Evolutionary conservation across 2,113 vertebrate genomes (phyloP), one percentile per base, ranked within the genome.

Genomic region (Nestor notabilis): DNA sequence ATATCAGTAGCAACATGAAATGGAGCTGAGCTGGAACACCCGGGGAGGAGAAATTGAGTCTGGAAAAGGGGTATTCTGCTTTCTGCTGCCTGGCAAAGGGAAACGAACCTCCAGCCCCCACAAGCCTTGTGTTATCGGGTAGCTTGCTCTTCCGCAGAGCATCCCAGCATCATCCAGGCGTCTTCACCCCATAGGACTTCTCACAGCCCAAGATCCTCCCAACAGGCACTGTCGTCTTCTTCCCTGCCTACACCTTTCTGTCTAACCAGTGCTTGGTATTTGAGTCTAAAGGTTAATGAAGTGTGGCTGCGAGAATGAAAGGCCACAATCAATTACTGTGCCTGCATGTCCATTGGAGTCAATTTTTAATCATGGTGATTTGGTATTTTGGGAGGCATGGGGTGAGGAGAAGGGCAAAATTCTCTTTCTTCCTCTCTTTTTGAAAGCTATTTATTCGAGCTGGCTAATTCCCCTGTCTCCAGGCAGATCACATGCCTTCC

Each of bases 201-300:
- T 28, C 29, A 17, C 53, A 89, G 77, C n/a, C 58, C 75, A 50
- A 77, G 90, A 89, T 79, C 90, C 88, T 93, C 93, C 92, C 95
- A 95, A 81, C 53, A 79, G 91, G 58, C 85, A 72, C 90, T 83
- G 80, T 46, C 94, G 2, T 84, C 86, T 35, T 89, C 89, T 71
- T 87, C 81, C 64, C 93, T 89, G 89, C 88, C 92, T 83, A 64
- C 75, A 97, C 94, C 92, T 94, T 95, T 95, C 95, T 94, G 70
- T 69, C 94, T 95, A 95, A 92, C 97, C 97, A 92, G 94, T 65
- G 93, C 98, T 98, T 98, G 98, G 97, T 98, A 98, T 98, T 98
- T 98, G 97, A 98, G 98, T 97, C 97, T 98, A 98, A 98, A 98
- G 98, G 98, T 98, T 98, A 98, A 98, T 98, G 98, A 98, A 98